phyloP scores from a whole-genome alignment of 2,797 vertebrate species.

The Adelosebastes latens region DNA sequence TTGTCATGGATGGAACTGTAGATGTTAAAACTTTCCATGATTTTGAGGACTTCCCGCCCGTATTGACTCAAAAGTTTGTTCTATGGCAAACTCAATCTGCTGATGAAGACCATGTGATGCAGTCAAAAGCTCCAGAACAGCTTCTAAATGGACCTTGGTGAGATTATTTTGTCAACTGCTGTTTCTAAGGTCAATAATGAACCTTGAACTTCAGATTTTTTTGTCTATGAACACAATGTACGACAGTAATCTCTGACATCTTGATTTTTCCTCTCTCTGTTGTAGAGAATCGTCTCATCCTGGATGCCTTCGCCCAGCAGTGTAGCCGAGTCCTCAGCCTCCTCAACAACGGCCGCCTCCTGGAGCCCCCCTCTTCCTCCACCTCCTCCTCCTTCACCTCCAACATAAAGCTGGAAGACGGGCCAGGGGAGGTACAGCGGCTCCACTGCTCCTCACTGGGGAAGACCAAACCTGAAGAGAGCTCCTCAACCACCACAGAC shows the following conservation, averaged over 20 bases:
- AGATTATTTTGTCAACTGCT: neutral
- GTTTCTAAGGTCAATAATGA: neutral
- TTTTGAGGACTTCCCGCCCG: neutral
- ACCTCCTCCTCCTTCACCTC: constrained; percentile 77
- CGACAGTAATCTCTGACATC: neutral
- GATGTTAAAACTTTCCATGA: neutral
- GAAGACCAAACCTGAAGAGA: constrained; percentile 84
- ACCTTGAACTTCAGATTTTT: neutral
- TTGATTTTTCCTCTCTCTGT: constrained; percentile 36
- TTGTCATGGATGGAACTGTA: too few species aligned
- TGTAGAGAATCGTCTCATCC: constrained; percentile 95
- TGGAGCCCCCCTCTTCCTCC: constrained; percentile 86
- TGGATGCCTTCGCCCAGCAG: constrained; percentile 98
- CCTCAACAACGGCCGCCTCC: constrained; percentile 94
- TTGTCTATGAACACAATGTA: neutral
- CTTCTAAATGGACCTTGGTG: neutral
- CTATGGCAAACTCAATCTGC: neutral
- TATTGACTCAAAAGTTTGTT: neutral
- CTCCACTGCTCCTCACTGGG: constrained; percentile 83
- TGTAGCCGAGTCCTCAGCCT: constrained; percentile 98
- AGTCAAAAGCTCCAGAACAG: neutral
- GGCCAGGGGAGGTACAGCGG: constrained; percentile 48
- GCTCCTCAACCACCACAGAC: constrained; percentile 80
- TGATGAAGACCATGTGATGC: neutral
- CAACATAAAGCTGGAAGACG: constrained; percentile 92